Percentiles rank a stretch among this genome's conserved stretches.
Evolutionary conservation across 2,888 invertebrate species (phyloP).

Genomic region (Parnassius smintheus): DNA sequence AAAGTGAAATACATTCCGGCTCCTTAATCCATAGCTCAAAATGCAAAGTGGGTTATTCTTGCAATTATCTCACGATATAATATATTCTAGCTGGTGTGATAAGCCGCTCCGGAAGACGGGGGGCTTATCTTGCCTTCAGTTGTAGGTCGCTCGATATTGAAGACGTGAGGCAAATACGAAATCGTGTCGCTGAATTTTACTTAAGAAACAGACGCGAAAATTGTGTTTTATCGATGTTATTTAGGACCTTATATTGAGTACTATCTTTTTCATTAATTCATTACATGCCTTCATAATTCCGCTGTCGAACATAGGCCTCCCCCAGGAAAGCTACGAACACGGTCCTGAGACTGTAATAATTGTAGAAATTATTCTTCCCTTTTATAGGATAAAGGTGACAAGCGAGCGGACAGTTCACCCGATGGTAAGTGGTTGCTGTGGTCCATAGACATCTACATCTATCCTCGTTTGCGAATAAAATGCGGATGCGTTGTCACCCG

Average conservation of each 20-base stretch:
- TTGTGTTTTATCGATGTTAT: slow-evolving; percentile 19
- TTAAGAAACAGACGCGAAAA: slow-evolving; percentile 9
- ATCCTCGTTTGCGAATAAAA: no score
- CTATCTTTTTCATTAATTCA: neutral
- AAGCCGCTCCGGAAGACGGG: slow-evolving; percentile 36
- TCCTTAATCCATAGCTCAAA: slow-evolving; percentile 5
- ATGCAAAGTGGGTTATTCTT: slow-evolving; percentile 26
- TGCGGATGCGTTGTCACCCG: no score
- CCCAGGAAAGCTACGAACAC: no score
- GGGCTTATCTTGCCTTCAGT: slow-evolving; percentile 44
- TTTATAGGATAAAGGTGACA: no score
- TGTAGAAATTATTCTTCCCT: no score
- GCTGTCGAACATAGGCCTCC: no score
- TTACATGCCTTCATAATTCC: no score
- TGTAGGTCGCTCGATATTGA: slow-evolving; percentile 63
- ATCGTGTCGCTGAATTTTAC: slow-evolving; percentile 19
- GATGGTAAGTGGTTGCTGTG: no score
- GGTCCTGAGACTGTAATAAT: no score
- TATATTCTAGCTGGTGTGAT: slow-evolving; percentile 36
- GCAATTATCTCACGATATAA: slow-evolving; percentile 39
- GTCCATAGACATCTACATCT: no score
- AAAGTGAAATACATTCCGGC: slow-evolving; percentile 10
- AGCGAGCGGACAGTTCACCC: no score
- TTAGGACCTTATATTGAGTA: neutral
- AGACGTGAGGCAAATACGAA: slow-evolving; percentile 53